Base-by-base conservation (phyloP, 2,888 invertebrate genomes). In the Lepidochrysops patricia region DNA sequence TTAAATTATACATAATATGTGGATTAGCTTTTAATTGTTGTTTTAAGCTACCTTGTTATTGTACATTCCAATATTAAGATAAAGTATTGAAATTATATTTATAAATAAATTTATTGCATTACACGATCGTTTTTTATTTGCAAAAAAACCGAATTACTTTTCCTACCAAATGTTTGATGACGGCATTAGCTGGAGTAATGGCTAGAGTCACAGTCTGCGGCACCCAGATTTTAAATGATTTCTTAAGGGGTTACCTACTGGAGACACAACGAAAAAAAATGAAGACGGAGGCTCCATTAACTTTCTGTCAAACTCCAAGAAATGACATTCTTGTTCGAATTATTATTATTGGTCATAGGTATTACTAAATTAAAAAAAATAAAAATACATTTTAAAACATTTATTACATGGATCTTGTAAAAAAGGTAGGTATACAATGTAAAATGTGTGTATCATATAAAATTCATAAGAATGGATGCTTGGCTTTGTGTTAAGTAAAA, bases 381-480 rank as follows among this genome's bases (percentile, higher is more conserved):
- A 13, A n/a, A 37, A 15, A n/a, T n/a, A n/a, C 15, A 43, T 43
- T 23, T 43, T 43, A 43, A 12, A 43, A 43, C 19, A 19, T 43
- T 43, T 43, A 43, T 43, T 43, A 43, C 19, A 43, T 43, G 4
- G 12, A 43, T 43, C 43, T 43, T 19, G 43, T 43, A 43, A 12
- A 43, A 35, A 43, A 43, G 43, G 43, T 43, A 43, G 43, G 43
- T 43, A 43, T 43, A 43, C 43, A 43, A 43, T 43, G 19, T 43
- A 43, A 19, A 43, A 43, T 15, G 19, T 43, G 43, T 23, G 43
- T 19, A 7, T 29, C 9, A 43, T 43, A 19, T 3, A 43, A 43
- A 19, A 43, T 43, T 43, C 43, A 43, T 43, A 43, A 43, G 43
- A 43, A 43, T 19, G 9, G 7, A 12, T 23, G 12, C 19, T 43